Conservation (phyloP, 37 sponge, comb jelly and placozoan genomes). For the Theonella swinhoei region DNA sequence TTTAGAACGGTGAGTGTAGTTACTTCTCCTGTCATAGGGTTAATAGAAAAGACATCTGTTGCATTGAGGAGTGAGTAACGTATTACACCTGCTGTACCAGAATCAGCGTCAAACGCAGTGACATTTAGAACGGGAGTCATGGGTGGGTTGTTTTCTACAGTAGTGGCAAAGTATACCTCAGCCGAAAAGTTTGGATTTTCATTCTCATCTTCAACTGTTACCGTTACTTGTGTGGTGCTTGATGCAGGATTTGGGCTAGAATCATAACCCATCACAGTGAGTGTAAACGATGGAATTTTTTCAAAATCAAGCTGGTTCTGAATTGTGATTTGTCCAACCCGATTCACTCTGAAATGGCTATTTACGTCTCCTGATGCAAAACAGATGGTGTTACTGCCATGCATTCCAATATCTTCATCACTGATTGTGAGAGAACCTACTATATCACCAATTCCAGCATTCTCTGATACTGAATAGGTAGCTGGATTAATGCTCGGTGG, state of each 20-base stretch:
- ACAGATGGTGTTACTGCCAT: conserved; percentile 56
- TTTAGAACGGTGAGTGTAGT: conserved; percentile 31
- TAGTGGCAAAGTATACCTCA: conserved; percentile 23
- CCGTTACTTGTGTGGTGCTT: conserved; percentile 1
- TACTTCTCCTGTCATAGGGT: conserved; percentile 43
- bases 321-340: conserved; percentile 12
- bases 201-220: conserved; percentile 43
- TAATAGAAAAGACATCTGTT: conserved; percentile 29
- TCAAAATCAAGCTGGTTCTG: conserved; percentile 48
- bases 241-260: conserved; percentile 49
- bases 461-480: conserved; percentile 29
- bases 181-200: conserved; percentile 58
- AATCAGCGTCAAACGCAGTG: conserved; percentile 55
- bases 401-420: conserved; percentile 24
- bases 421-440: not conserved
- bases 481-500: conserved; percentile 20
- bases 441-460: not conserved
- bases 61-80: conserved; percentile 23
- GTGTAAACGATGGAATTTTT: not conserved
- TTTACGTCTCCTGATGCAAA: conserved; percentile 48
- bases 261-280: conserved; percentile 59
- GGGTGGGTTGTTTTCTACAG: conserved; percentile 32
- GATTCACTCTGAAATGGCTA: conserved; percentile 11
- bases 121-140: conserved; percentile 40
- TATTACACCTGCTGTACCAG: conserved; percentile 24